A percentile compares a stretch with the other conserved stretches of the same genome.
Evolutionary conservation across 2,113 vertebrate species (phyloP).

Genomic region (Cacatua alba): DNA sequence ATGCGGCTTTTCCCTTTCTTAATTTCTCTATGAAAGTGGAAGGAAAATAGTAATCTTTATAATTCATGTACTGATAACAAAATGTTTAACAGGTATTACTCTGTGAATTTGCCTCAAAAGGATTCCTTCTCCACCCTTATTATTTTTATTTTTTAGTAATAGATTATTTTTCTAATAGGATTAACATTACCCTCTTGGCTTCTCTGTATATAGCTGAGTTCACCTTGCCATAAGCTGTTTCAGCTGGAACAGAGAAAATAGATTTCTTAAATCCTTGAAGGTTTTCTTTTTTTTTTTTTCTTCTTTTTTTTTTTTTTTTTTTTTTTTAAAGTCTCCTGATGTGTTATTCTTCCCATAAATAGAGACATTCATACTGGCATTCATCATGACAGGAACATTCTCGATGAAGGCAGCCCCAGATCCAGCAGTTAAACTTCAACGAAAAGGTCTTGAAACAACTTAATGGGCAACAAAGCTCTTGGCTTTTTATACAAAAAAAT

Average conservation of each 20-base stretch:
- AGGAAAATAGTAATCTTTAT: not conserved
- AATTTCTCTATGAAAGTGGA: not conserved
- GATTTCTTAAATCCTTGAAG: not conserved
- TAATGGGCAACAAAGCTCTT: not conserved
- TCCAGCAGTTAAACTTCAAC: not conserved
- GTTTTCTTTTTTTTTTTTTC: no score
- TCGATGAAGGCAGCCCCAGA: not conserved
- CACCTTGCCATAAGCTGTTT: conserved; percentile 35
- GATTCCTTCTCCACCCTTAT: not conserved
- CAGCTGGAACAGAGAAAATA: not conserved
- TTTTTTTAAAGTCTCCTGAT: not conserved
- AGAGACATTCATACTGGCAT: not conserved
- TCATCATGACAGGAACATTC: not conserved
- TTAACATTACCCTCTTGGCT: conserved; percentile 21
- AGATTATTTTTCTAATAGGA: conserved; percentile 57
- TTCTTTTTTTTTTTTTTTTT: no score
- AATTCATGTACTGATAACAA: conserved; percentile 1
- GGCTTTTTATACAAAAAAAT: not conserved
- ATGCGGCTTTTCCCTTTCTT: not conserved
- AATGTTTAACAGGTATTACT: not conserved
- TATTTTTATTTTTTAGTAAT: conserved; percentile 26
- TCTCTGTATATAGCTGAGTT: conserved; percentile 26
- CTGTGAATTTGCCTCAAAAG: not conserved
- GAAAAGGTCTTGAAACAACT: not conserved
- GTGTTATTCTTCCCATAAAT: not conserved